Base-by-base conservation (phyloP, 1,140 invertebrate genomes). In the Ips typographus region DNA sequence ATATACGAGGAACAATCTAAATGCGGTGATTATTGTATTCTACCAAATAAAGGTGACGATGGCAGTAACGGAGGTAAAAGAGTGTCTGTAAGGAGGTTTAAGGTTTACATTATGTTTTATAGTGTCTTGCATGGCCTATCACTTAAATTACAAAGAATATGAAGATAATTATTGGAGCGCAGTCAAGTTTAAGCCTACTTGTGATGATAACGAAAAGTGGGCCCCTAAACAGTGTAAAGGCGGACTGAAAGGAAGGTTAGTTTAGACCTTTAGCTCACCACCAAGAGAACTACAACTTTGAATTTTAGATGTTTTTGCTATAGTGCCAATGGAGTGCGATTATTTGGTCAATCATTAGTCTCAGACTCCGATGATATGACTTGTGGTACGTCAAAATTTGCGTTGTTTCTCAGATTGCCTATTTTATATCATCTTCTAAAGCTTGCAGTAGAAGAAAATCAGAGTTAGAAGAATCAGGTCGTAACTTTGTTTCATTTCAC, bases 151-250 rank as follows among this genome's bases (percentile, higher is more conserved):
- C 0, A 40, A 47, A 5, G 64, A 66, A 37, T 74, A 63, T 49
- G 8, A 51, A n/a, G 22, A 70, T 40, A 68, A 41, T 22, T 68
- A 53, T n/a, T 74, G 57, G 55, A 68, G 63, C 3, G 73, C 73
- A 1, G 36, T 53, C 40, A 70, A 75, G 51, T 82, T 81, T 43
- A 81, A 82, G 6, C 80, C 83, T 1, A 78, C 73, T 40, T 87
- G 86, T 71, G 77, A 84, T 66, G 74, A 79, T 39, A 82, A 86
- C 73, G 85, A 85, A 7, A 76, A 75, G 2, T 87, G 80, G 75
- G 81, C 81, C n/a, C 78, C 85, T 2, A 83, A 85, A 66, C 85
- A 87, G 75, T 86, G 85, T 70, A 86, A 85, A 78, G 84, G 84
- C 38, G 85, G 85, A 73, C 78, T 83, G 63, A 82, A 75, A 49